Base-by-base conservation (phyloP, 2,113 vertebrate genomes). In the Paracanthobrama guichenoti region DNA sequence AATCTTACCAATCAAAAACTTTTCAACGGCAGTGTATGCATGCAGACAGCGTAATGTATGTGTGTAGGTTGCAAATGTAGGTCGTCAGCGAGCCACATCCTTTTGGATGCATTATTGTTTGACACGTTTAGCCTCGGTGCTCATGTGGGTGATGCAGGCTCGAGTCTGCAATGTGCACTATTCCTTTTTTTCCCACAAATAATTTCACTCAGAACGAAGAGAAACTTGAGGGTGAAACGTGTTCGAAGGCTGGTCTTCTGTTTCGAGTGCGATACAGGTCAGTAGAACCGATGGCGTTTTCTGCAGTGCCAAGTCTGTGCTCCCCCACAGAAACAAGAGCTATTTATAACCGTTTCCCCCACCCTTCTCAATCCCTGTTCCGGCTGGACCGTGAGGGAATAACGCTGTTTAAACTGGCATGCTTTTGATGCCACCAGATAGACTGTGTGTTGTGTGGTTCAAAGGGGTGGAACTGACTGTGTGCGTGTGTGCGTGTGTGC, bases 381-480 rank as follows among this genome's bases (percentile, higher is more conserved):
- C 28, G 77, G 57, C 39, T 12, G 39, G 57, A 64, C 39, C 77
- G n/a, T 79, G 18, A 79, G 57, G 35, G 76, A 79, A 79, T 62
- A 79, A 20, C 59, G n/a, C 57, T 12, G 77, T 79, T 79, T 46
- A 62, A 64, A 79, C 77, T 46, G 77, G 39, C 55, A 26, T 64
- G 77, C n/a, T 62, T 77, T 64, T 62, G 77, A 79, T 79, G 39
- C 77, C 57, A 62, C 57, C 39, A 44, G 83, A 42, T 67, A 83
- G 75, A 22, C 50, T 39, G 60, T 22, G 6, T 50, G 59, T 75
- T 76, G 73, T 84, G 39, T 16, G 59, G 24, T 67, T 66, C 42
- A 85, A 50, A 79, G 83, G 22, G 83, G 24, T 9, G 26, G 50
- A 79, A 73, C 44, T 59, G 16, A 8, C 28, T 31, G 28, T 16